phyloP scores from a whole-genome alignment of 1,140 invertebrate species.

The Drosophila melanogaster region DNA sequence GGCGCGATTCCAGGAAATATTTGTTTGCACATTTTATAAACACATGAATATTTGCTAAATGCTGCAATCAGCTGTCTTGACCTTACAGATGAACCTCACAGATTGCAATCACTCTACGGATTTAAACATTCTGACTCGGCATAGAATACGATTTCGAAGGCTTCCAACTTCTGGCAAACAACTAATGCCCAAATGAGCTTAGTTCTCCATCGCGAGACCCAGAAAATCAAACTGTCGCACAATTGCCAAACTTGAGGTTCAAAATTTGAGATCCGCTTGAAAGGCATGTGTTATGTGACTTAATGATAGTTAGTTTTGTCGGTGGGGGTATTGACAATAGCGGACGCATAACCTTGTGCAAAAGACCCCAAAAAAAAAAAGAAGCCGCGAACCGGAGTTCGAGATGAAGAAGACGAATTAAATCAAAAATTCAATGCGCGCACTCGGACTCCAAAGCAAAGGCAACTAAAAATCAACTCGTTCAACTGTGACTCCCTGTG shows the following conservation, averaged over 20 bases:
- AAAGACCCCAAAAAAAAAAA: constrained; percentile 55
- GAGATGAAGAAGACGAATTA: constrained; percentile 56
- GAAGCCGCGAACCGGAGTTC: constrained; percentile 44
- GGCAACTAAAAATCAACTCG: constrained; percentile 48
- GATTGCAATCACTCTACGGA: not conserved
- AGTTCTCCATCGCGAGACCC: constrained; percentile 1
- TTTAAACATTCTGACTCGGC: not conserved
- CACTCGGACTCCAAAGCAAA: constrained; percentile 48
- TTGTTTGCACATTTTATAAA: constrained; percentile 6
- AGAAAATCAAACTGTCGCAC: constrained; percentile 1
- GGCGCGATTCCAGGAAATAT: constrained; percentile 14
- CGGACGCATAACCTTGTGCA: constrained; percentile 61
- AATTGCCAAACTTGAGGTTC: constrained; percentile 31
- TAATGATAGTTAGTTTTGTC: constrained; percentile 51
- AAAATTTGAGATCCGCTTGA: constrained; percentile 18
- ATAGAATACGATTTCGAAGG: constrained; percentile 19
- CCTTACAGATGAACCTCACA: constrained; percentile 18
- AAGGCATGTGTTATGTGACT: constrained; percentile 48
- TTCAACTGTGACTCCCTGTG: constrained; percentile 43
- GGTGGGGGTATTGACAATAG: constrained; percentile 55
- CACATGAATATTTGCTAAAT: not conserved
- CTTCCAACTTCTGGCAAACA: constrained; percentile 16
- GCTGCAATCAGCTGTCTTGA: constrained; percentile 22
- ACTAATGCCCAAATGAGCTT: constrained; percentile 28
- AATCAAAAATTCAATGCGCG: constrained; percentile 81